Conservation (phyloP, 2,888 invertebrate species). For the Achlya flavicornis region DNA sequence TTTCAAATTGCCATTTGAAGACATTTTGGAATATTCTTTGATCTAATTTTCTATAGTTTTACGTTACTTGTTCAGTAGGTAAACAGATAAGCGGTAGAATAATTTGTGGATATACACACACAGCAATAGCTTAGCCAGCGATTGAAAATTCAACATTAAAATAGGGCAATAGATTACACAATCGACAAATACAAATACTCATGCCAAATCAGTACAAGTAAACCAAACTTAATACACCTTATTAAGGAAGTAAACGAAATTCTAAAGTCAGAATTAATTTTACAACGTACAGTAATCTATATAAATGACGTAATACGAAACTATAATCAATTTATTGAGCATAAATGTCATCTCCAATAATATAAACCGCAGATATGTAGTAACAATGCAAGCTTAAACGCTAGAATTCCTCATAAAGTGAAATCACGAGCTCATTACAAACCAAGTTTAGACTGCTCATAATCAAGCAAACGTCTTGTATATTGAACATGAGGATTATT, state of each 20-base stretch:
- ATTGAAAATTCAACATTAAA: too few relatives aligned
- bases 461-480: slow-evolving; percentile 47
- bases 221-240: background rate
- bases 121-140: too few relatives aligned
- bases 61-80: too few relatives aligned
- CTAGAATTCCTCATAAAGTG: slow-evolving; percentile 41
- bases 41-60: too few relatives aligned
- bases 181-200: background rate
- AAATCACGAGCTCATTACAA: slow-evolving; percentile 61
- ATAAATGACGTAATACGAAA: slow-evolving; percentile 5
- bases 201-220: background rate
- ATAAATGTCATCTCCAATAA: slow-evolving; percentile 21
- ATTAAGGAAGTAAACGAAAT: slow-evolving; percentile 7
- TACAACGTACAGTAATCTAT: background rate
- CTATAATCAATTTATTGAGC: slow-evolving; percentile 6
- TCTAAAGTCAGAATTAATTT: background rate
- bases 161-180: too few relatives aligned
- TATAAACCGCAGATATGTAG: slow-evolving; percentile 12
- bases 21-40: too few relatives aligned
- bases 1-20: too few relatives aligned
- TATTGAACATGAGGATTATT: slow-evolving; percentile 35
- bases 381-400: slow-evolving; percentile 22
- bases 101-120: too few relatives aligned
- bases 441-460: slow-evolving; percentile 41
- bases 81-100: too few relatives aligned